phyloP scores from a whole-genome alignment of 2,113 vertebrate genomes.

The Himantopus leucocephalus region DNA sequence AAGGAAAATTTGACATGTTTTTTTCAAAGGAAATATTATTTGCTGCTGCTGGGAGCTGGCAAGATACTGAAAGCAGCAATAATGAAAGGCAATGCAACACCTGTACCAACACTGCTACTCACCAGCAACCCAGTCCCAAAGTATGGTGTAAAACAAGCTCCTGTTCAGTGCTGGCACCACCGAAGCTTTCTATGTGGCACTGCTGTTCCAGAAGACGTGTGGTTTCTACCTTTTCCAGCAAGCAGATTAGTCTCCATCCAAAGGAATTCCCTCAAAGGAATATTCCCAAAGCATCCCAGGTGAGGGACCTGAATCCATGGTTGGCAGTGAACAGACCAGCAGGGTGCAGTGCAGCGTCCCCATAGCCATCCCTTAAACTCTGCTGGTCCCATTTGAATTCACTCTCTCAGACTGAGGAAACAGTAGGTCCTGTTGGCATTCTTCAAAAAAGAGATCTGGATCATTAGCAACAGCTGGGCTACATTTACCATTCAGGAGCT shows the following conservation, averaged over 20 bases:
- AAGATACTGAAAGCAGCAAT: not conserved
- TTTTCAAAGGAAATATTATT: not conserved
- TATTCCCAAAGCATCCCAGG: not conserved
- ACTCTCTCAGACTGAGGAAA: not conserved
- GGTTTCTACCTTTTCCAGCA: not conserved
- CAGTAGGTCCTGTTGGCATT: not conserved
- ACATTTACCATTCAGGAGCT: not conserved
- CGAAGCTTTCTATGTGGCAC: not conserved
- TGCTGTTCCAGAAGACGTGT: not conserved
- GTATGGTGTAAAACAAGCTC: not conserved
- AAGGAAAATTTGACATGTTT: not conserved
- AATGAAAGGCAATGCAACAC: not conserved
- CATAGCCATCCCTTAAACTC: not conserved
- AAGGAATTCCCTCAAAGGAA: not conserved
- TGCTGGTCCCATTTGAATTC: not conserved
- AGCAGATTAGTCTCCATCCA: not conserved
- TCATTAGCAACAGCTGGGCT: not conserved
- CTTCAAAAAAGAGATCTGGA: not conserved
- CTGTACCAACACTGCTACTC: not conserved
- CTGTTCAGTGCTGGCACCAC: not conserved
- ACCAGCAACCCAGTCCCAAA: not conserved
- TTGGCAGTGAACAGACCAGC: not conserved
- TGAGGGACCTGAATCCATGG: not conserved
- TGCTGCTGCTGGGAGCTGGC: not conserved
- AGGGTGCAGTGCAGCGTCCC: not conserved